phyloP scores from a whole-genome alignment of 2,113 vertebrate genomes.

The Potamarius usumacintae region DNA sequence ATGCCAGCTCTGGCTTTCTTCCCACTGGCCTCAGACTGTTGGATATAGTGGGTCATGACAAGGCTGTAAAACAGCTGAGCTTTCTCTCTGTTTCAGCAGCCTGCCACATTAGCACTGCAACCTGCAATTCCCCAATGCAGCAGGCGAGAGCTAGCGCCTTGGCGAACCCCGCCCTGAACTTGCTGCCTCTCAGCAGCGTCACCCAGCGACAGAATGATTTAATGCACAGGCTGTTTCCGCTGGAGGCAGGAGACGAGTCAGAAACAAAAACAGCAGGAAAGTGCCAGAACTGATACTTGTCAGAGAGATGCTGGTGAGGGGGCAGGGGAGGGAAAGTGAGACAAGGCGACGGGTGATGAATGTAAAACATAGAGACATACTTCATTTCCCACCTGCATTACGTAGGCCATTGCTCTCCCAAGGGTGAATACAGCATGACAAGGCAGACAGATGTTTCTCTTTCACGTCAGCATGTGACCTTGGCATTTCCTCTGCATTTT shows the following conservation, averaged over 20 bases:
- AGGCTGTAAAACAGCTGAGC: conserved; percentile 41
- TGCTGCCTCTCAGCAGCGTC: conserved; percentile 14
- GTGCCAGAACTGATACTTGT: conserved; percentile 68
- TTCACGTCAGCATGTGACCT: conserved; percentile 21
- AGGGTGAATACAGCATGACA: conserved; percentile 50
- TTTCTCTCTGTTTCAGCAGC: conserved; percentile 31
- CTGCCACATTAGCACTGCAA: conserved; percentile 54
- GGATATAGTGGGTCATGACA: conserved; percentile 29
- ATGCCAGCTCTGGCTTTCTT: conserved; percentile 17
- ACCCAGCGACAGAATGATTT: conserved; percentile 43
- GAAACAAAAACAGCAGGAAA: conserved; percentile 67
- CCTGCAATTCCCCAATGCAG: conserved; percentile 50
- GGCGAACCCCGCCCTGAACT: conserved; percentile 31
- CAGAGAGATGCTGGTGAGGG: conserved; percentile 51
- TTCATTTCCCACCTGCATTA: conserved; percentile 57
- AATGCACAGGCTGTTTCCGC: conserved; percentile 21
- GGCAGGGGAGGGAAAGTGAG: conserved; percentile 37
- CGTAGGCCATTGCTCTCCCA: conserved; percentile 50
- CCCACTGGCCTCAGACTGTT: background rate
- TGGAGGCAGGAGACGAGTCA: conserved; percentile 51
- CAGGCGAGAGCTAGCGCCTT: conserved; percentile 24
- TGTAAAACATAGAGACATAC: conserved; percentile 59
- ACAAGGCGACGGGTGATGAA: conserved; percentile 52
- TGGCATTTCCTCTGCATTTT: background rate
- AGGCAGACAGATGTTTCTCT: conserved; percentile 44